Percentiles rank a stretch among this genome's conserved stretches.
These are phyloP conservation scores for Saccostrea glomerata DNA, from an alignment of 1,140 invertebrate genomes.

Conservation along the genomic window DNA sequence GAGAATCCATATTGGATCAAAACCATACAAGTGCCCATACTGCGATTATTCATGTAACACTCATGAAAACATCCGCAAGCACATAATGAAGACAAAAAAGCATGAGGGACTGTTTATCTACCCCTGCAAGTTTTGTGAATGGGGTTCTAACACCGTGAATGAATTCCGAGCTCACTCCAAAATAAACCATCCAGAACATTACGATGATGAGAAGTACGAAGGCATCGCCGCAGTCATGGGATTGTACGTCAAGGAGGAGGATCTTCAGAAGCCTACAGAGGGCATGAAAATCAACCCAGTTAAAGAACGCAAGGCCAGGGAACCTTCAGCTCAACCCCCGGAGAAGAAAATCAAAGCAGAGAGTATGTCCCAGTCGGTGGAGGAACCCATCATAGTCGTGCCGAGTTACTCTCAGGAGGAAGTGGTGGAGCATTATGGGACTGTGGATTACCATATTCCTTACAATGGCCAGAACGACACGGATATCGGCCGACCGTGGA, in stretches of 20 bases:
- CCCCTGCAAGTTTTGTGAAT: slow-evolving; percentile 85
- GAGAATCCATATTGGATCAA: slow-evolving; percentile 91
- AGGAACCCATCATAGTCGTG: neutral
- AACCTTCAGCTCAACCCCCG: slow-evolving; percentile 1
- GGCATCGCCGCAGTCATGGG: slow-evolving; percentile 72
- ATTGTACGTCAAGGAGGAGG: slow-evolving; percentile 69
- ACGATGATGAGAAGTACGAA: slow-evolving; percentile 63
- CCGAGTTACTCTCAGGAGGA: slow-evolving; percentile 8
- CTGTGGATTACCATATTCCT: neutral
- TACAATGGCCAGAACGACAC: slow-evolving; percentile 11
- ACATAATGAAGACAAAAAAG: slow-evolving; percentile 88
- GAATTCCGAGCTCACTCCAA: slow-evolving; percentile 85
- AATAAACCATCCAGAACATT: slow-evolving; percentile 80
- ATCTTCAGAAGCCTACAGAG: slow-evolving; percentile 69
- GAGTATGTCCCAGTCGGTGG: neutral
- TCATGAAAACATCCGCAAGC: slow-evolving; percentile 92
- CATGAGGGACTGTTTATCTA: slow-evolving; percentile 89
- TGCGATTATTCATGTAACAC: slow-evolving; percentile 90
- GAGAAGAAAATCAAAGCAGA: slow-evolving; percentile 16
- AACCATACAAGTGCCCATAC: slow-evolving; percentile 88
- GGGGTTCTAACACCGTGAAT: slow-evolving; percentile 84
- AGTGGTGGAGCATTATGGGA: slow-evolving; percentile 29
- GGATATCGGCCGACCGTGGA: neutral
- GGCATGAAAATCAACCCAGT: slow-evolving; percentile 72
- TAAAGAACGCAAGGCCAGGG: slow-evolving; percentile 64